phyloP scores from a whole-genome alignment of 1,140 invertebrate species.

The Macrotrachela quadricornifera region DNA sequence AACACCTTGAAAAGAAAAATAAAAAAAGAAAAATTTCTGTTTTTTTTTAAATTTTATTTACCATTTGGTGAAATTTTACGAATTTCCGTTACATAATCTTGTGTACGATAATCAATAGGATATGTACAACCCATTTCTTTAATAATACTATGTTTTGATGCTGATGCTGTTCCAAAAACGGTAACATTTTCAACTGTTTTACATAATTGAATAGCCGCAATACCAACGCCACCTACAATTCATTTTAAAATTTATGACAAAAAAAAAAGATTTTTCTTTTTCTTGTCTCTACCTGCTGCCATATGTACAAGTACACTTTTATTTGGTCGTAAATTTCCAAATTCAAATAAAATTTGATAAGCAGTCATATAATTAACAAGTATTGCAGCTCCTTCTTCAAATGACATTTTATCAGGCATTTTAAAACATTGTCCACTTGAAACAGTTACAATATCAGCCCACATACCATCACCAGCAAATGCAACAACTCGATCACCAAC shows the following conservation, averaged over 20 bases:
- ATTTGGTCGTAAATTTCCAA: slow-evolving; percentile 49
- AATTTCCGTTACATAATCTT: slow-evolving; percentile 20
- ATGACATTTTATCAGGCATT: slow-evolving; percentile 50
- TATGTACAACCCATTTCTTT: slow-evolving; percentile 28
- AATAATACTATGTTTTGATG: slow-evolving; percentile 48
- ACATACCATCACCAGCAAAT: slow-evolving; percentile 55
- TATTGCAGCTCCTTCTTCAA: slow-evolving; percentile 54
- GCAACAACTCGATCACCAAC: slow-evolving; percentile 61
- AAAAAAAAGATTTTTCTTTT: too few relatives aligned
- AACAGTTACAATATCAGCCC: slow-evolving; percentile 58
- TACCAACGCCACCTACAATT: slow-evolving; percentile 34
- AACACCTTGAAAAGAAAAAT: slow-evolving; percentile 43
- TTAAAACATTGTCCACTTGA: slow-evolving; percentile 53
- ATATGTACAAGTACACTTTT: slow-evolving; percentile 62
- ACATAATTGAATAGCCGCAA: slow-evolving; percentile 55
- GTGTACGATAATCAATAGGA: slow-evolving; percentile 19
- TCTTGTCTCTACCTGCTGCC: slow-evolving; percentile 37
- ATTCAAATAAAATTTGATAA: slow-evolving; percentile 59
- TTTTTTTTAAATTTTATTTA: neutral
- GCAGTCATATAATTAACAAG: slow-evolving; percentile 66
- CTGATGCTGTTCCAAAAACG: slow-evolving; percentile 60
- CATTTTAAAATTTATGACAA: too few relatives aligned
- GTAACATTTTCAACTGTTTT: slow-evolving; percentile 57
- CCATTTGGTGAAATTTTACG: slow-evolving; percentile 18
- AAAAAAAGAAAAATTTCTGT: neutral